Evolutionary conservation across 1,140 invertebrate species (phyloP).

Genomic region (Drosophila pruinosa): DNA sequence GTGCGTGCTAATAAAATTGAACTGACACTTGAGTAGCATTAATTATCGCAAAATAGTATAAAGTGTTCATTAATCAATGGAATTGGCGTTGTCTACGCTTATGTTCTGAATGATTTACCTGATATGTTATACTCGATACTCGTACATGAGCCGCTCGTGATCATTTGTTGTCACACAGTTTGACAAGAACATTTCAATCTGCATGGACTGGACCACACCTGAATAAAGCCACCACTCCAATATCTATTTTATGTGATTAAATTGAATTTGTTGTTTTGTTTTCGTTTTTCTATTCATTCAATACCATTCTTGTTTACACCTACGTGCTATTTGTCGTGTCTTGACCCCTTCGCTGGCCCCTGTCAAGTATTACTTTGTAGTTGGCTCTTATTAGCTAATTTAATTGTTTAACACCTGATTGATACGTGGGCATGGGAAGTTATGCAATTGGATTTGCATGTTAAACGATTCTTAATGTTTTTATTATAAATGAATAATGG

Average conservation of each 20-base stretch:
- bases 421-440: not conserved
- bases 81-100: slow-evolving; percentile 47
- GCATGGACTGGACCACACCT: slow-evolving; percentile 43
- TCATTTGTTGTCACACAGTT: slow-evolving; percentile 31
- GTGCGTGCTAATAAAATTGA: slow-evolving; percentile 38
- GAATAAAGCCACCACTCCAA: not conserved
- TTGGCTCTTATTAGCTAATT: slow-evolving; percentile 32
- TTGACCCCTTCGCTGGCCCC: not conserved
- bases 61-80: slow-evolving; percentile 58
- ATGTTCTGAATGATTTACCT: slow-evolving; percentile 15
- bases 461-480: not conserved
- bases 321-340: slow-evolving; percentile 31
- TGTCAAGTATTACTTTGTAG: slow-evolving; percentile 29
- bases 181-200: slow-evolving; percentile 61
- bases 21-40: slow-evolving; percentile 46
- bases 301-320: slow-evolving; percentile 25
- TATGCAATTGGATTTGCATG: not conserved
- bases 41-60: slow-evolving; percentile 44
- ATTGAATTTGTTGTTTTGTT: slow-evolving; percentile 4
- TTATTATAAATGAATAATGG: no score
- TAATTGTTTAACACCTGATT: slow-evolving; percentile 24
- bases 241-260: not conserved
- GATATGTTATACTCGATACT: not conserved
- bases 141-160: slow-evolving; percentile 18
- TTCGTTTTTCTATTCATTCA: not conserved